Base-by-base conservation (phyloP, 2,113 vertebrate genomes). In the Calidris pygmaea region DNA sequence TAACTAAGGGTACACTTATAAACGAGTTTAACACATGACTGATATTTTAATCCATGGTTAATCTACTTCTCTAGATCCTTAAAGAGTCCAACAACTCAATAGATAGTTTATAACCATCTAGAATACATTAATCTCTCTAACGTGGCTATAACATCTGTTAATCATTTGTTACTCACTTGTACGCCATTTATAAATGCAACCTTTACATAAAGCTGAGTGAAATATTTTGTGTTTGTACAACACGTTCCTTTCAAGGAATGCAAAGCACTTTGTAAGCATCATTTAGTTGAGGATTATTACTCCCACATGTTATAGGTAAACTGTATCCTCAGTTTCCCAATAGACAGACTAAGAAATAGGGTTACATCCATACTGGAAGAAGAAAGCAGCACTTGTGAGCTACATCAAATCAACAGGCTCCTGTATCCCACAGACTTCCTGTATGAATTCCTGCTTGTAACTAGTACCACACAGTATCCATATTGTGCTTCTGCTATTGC, bases 181-280 rank as follows among this genome's bases (percentile, higher is more conserved):
- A 82, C 27, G 45, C 52, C 76, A 66, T 81, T 96, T 92, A 80
- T 93, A 94, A 86, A 95, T 82, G 88, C 94, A 97, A 85, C 43
- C 60, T 94, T 95, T 92, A 89, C 92, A 78, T 53, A 78, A 80
- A 65, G 39, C 78, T 72, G 86, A 93, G 65, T 97, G 95, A 96
- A 96, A 96, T 96, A 96, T 93, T 96, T 94, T 94, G 93, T 95
- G 93, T 94, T 96, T 95, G 88, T 75, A 92, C 60, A 95, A 96
- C 86, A 89, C 45, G 30, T 93, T 96, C 90, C 65, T 92, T 92
- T 89, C 65, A 92, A 90, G 88, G 76, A 96, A 96, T 74, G 80
- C 53, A 78, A 93, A 85, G 53, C 34, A 62, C 88, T 94, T 80
- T 65, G 37, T 77, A 96, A 93, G 60, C 83, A 93, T 96, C 73